These are phyloP conservation scores for Mesorhabditis sp. DNA, from an alignment of 2,888 invertebrate species.

Conservation along the genomic window DNA sequence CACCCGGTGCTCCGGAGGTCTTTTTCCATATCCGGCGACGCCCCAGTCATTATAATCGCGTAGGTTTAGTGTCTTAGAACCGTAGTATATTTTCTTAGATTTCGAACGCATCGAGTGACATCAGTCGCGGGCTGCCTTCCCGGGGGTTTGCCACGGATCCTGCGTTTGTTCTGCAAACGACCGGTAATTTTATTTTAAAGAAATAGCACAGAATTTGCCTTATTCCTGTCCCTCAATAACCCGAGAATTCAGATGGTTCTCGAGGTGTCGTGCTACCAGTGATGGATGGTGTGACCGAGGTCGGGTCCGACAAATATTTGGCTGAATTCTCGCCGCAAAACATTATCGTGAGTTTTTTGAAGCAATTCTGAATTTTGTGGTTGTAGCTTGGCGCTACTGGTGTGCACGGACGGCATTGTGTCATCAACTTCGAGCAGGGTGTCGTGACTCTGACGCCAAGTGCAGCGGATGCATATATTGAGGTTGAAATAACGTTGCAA, in stretches of 20 bases:
- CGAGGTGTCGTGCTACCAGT: not conserved
- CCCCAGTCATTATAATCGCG: conserved; percentile 60
- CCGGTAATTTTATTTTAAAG: not conserved
- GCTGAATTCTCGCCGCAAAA: conserved; percentile 43
- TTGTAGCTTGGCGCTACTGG: conserved; percentile 76
- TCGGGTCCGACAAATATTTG: conserved; percentile 70
- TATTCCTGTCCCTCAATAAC: too few relatives aligned
- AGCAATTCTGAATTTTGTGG: not conserved
- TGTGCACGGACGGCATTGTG: conserved; percentile 89
- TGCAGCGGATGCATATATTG: conserved; percentile 86
- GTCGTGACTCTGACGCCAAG: conserved; percentile 89
- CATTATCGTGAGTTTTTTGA: conserved; percentile 26
- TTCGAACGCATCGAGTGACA: not conserved
- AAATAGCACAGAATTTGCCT: too few relatives aligned
- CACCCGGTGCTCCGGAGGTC: conserved; percentile 74
- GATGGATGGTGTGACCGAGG: conserved; percentile 68
- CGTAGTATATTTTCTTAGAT: not conserved
- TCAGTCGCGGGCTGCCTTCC: not conserved
- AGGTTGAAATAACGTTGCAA: conserved; percentile 58
- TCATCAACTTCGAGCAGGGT: conserved; percentile 83
- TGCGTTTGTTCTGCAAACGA: not conserved
- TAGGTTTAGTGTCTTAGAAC: not conserved
- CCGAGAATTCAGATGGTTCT: not conserved
- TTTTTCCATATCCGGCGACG: conserved; percentile 93
- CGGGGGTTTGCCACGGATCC: not conserved